Evolutionary conservation across 2,113 vertebrate genomes (phyloP), one percentile per base, ranked within the genome.

Genomic region (Australoheros scitulus): DNA sequence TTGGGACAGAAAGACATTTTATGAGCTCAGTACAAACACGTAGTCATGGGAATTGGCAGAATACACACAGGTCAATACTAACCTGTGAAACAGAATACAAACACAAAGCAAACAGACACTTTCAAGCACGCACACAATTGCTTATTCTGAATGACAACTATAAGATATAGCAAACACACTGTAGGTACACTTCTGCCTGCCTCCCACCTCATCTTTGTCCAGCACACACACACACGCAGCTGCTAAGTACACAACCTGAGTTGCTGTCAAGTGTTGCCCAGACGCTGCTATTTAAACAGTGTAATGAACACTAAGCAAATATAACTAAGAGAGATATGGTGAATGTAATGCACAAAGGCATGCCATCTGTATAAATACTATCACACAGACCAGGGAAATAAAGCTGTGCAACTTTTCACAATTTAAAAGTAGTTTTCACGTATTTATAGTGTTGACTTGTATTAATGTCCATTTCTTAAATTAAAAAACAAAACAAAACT

Each of bases 261-360:
- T 81, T 79, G 82, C 78, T 84, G 90, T 92, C 84, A 88, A 87
- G 84, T 89, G 91, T 89, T 93, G 79, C 88, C 63, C 87, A 87
- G 85, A 93, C 81, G 83, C 89, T 88, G 81, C 87, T 91, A 87
- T 94, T 93, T 93, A 93, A 93, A 94, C 89, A 89, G 85, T 84
- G 81, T 93, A 93, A 92, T 92, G 88, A 93, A 90, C 85, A 83
- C 91, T 84, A 61, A 57, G 78, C 60, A 92, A 95, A 95, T 83
- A 95, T 15, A 83, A 68, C 70, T 61, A 81, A 91, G 83, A 92
- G 77, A 63, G 87, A 90, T 88, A 89, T 91, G 87, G 36, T 60
- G 79, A 86, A 81, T 9, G 56, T 76, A 83, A 77, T 24, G 58
- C 56, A 87, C 81, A 83, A 64, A 17, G 55, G 56, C 63, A 59